Percentiles rank a stretch among this genome's conserved stretches.
phyloP scores from a whole-genome alignment of 2,113 vertebrate species.

The Egretta garzetta region DNA sequence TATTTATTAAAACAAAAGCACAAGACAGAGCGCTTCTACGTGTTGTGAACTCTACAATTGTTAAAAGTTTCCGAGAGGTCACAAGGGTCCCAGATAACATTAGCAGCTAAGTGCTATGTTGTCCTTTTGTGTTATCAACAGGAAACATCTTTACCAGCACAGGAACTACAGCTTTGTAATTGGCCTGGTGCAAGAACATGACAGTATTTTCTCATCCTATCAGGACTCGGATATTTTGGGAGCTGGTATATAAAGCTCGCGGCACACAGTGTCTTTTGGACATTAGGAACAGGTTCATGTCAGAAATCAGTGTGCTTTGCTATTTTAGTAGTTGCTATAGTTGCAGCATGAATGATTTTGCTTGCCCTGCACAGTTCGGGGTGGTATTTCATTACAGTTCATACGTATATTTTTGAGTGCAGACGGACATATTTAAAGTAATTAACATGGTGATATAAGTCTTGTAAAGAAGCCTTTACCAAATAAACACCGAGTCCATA shows the following conservation, averaged over 20 bases:
- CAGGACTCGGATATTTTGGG: conserved; percentile 88
- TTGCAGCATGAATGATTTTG: conserved; percentile 7
- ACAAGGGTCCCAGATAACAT: conserved; percentile 82
- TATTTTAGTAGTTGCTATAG: conserved; percentile 65
- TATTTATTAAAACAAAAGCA: conserved; percentile 37
- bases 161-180: conserved; percentile 89
- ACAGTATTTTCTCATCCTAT: conserved; percentile 83
- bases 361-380: background rate
- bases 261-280: conserved; percentile 57
- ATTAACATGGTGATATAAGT: background rate
- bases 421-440: background rate
- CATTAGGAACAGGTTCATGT: conserved; percentile 46
- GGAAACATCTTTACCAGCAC: conserved; percentile 94
- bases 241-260: conserved; percentile 85
- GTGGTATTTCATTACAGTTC: background rate
- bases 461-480: conserved; percentile 18
- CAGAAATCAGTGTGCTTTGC: conserved; percentile 43
- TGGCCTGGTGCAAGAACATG: conserved; percentile 83
- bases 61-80: conserved; percentile 68
- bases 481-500: conserved; percentile 2
- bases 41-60: conserved; percentile 48
- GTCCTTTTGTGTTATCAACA: conserved; percentile 84
- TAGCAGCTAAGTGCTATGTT: conserved; percentile 46
- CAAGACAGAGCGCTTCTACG: conserved; percentile 3
- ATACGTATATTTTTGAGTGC: background rate